These are phyloP conservation scores for Morinoia aosen DNA, from an alignment of 2,888 invertebrate species.

Conservation along the genomic window DNA sequence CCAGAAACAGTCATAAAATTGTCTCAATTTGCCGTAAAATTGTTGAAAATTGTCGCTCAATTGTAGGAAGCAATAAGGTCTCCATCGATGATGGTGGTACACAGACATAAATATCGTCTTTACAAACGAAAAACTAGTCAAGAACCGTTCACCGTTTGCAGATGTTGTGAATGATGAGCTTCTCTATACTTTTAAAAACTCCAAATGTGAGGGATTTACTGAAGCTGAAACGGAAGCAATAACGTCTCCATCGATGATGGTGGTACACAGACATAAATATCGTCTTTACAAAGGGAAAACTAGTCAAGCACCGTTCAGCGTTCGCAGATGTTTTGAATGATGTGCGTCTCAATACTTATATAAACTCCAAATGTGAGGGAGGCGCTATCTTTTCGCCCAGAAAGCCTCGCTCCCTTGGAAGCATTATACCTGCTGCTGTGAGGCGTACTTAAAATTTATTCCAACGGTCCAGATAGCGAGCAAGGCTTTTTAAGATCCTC, in stretches of 20 bases:
- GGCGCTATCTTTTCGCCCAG: not conserved
- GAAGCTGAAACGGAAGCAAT: too few species aligned
- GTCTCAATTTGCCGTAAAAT: not conserved
- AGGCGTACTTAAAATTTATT: not conserved
- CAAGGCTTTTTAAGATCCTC: not conserved
- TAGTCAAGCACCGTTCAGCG: not conserved
- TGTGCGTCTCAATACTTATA: not conserved
- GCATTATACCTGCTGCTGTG: not conserved
- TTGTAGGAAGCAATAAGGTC: not conserved
- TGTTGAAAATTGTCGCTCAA: not conserved
- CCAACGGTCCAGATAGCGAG: not conserved
- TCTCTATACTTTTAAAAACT: too few species aligned
- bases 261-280: not conserved
- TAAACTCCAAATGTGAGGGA: not conserved
- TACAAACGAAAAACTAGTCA: not conserved
- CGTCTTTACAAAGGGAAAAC: not conserved
- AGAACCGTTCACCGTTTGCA: too few species aligned
- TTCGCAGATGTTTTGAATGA: not conserved
- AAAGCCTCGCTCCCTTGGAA: not conserved
- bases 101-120: not conserved
- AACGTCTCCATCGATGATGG: not conserved
- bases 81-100: not conserved
- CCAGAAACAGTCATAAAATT: not conserved
- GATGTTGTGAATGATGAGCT: too few species aligned
- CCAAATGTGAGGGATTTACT: too few species aligned